Base-by-base conservation (phyloP, 1,140 invertebrate species). In the Drosophila mayri region DNA sequence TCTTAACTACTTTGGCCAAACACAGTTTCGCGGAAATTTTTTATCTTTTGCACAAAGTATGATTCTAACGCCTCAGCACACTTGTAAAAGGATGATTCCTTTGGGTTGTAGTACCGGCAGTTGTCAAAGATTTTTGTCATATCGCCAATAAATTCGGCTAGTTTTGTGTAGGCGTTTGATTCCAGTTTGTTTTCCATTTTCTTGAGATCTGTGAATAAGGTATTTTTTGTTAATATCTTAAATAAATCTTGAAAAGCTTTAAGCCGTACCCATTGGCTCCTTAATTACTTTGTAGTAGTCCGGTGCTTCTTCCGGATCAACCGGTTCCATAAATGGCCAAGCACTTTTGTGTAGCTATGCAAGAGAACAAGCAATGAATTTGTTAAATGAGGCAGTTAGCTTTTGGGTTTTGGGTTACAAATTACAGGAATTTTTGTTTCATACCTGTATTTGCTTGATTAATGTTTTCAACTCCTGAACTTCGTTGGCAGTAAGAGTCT, bases 101-200 rank as follows among this genome's bases (percentile, higher is more conserved):
- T 96, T 35, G 98, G 97, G 94, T 99, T 99, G 93, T 98, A 99
- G 84, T 98, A 98, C 60, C 98, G 96, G 95, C 98, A 99, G 93
- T 99, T 99, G 93, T 99, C 98, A 94, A 99, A 99, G 88, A 99
- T 98, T 93, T 98, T 98, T 43, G 97, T 99, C 95, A 99, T 98
- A 92, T 99, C 98, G 91, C 97, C 97, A 85, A 99, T 98, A 93
- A 99, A 99, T 92, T 99, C 98, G 92, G 96, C 97, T 59, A 99
- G 94, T 90, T 96, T 97, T 84, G 96, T 96, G 92, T 99, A 99
- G 22, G 94, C 94, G 80, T 95, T 95, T 77, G 96, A 95, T 91
- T 97, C 96, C 90, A 99, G 95, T 94, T 98, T 97, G 50, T 95
- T 94, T 93, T 99, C 97, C 77, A 99, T 97, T 72, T 97, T 98